Conservation (phyloP, 30 jellyfish, hydroid and myxozoan genomes). For the Chrysaora quinquecirrha region DNA sequence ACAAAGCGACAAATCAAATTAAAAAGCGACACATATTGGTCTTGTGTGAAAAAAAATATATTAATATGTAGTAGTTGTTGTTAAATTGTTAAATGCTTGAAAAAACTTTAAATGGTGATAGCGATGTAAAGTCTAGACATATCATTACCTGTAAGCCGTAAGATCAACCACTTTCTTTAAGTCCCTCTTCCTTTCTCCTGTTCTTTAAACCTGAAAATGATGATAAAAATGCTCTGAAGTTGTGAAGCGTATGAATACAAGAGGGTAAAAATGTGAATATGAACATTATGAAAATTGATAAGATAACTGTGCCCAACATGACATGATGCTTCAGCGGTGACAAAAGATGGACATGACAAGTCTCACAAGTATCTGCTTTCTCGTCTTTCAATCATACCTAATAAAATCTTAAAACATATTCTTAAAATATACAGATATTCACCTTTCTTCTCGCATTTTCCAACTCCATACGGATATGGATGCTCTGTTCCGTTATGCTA, state of each 20-base stretch:
- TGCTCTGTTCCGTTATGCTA: background rate
- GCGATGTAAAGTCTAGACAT: background rate
- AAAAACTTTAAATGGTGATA: background rate
- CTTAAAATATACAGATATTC: background rate
- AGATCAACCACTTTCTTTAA: background rate
- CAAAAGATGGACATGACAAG: background rate
- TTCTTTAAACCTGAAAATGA: background rate
- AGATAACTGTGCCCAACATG: background rate
- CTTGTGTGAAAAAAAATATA: too few relatives aligned
- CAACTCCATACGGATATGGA: background rate
- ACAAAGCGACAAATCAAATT: too few relatives aligned
- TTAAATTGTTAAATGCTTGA: too few relatives aligned
- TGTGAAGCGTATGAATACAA: background rate
- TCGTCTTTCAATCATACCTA: background rate
- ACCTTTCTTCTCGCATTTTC: background rate
- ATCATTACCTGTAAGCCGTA: background rate
- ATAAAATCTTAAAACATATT: too few relatives aligned
- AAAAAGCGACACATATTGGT: too few relatives aligned
- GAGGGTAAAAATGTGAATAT: background rate
- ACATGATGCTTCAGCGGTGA: constrained; percentile 1
- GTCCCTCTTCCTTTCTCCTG: background rate
- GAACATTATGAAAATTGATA: background rate
- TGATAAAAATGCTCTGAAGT: background rate
- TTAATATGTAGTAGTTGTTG: too few relatives aligned
- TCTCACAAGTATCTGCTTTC: background rate